Evolutionary conservation across 2,888 invertebrate genomes (phyloP).

Genomic region (Salpingus planirostris): DNA sequence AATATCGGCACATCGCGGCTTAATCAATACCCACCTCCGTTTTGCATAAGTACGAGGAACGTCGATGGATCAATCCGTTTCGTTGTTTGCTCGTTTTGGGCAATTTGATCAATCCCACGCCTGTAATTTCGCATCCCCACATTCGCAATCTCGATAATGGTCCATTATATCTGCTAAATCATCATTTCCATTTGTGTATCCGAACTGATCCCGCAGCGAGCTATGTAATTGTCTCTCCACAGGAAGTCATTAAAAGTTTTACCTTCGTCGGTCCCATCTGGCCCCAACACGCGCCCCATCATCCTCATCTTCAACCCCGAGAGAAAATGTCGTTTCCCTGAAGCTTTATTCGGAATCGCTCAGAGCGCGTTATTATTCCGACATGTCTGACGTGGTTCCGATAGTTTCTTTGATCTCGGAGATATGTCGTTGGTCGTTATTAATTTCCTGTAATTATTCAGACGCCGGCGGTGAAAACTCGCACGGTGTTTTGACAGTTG

Average conservation of each 20-base stretch:
- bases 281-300: slow-evolving; percentile 21
- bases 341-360: too few relatives aligned
- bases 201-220: slow-evolving; percentile 10
- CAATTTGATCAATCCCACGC: slow-evolving; percentile 11
- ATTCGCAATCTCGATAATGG: slow-evolving; percentile 17
- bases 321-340: too few relatives aligned
- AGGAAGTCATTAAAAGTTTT: slow-evolving; percentile 34
- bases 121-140: slow-evolving; percentile 14
- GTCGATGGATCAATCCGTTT: slow-evolving; percentile 11
- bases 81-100: slow-evolving; percentile 9
- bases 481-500: slow-evolving; percentile 12
- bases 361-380: background rate
- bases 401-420: too few relatives aligned
- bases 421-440: too few relatives aligned
- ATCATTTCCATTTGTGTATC: slow-evolving; percentile 24
- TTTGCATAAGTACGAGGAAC: slow-evolving; percentile 11
- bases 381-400: background rate
- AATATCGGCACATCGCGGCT: slow-evolving; percentile 6
- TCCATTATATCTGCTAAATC: slow-evolving; percentile 28
- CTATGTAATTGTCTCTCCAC: slow-evolving; percentile 33
- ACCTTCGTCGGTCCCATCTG: slow-evolving; percentile 28
- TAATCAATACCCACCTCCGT: slow-evolving; percentile 6
- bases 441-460: slow-evolving; percentile 11
- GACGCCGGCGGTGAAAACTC: slow-evolving; percentile 6
- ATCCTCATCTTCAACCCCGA: too few relatives aligned